Evolutionary conservation across 2,888 invertebrate genomes (phyloP), one percentile per base, ranked within the genome.

Genomic region (Leucania comma): DNA sequence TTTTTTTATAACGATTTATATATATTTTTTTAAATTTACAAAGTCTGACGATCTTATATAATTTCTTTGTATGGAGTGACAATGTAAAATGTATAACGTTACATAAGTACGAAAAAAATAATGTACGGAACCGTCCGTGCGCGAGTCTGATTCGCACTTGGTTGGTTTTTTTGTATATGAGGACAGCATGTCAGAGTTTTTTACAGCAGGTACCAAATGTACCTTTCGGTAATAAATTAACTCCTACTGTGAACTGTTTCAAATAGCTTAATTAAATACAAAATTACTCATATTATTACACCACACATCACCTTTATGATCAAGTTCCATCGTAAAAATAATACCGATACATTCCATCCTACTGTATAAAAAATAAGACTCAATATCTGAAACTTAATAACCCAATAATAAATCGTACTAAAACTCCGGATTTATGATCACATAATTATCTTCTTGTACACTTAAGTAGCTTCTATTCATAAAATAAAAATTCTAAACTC

Each of bases 381-480:
- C 57, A 78, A 78, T 53, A 69, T 58, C 17, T 54, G 6, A 66
- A 66, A 56, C 12, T 35, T 14, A 57, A 60, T 26, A 26, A 22
- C 14, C 12, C 8, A 46, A 22, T 48, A 72, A 24, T 61, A 65
- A 76, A 68, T 72, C 58, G 20, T 48, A 50, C n/a, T 42, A 22
- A 75, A 66, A 53, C 59, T 54, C 35, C 3, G 4, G n/a, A 12
- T 80, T 80, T 72, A 79, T 65, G 76, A 80, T n/a, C 80, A 24
- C 65, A 68, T 63, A 68, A 79, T 80, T 68, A 76, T 75, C 61
- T 32, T 54, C 67, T 50, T 24, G 12, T 65, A 63, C 46, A 58
- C 53, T 72, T 71, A 75, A 20, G 57, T 64, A 35, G 42, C 22
- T 57, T 74, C 70, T 42, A 42, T 42, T 42, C 42, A 42, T 42